These are phyloP conservation scores for Suricata suricatta DNA, from an alignment of 2,113 vertebrate species.

Conservation along the genomic window DNA sequence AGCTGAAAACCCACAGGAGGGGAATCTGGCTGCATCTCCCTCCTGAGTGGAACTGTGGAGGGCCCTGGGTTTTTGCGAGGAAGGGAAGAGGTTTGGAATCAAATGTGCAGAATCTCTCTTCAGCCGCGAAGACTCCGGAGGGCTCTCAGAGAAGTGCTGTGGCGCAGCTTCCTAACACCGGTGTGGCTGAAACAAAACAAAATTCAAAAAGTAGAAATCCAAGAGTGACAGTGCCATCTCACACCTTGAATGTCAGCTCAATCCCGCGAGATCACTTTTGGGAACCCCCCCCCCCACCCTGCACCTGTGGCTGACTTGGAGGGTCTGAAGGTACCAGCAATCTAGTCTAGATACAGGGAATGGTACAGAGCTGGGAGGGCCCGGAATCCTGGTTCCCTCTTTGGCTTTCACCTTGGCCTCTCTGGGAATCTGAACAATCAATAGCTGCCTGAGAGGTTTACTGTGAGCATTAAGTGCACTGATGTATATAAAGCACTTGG, in stretches of 20 bases:
- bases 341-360: not conserved
- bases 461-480: not conserved
- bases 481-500: not conserved
- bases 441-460: not conserved
- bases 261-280: not conserved
- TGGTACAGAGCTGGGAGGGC: not conserved
- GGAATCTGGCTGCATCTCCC: not conserved
- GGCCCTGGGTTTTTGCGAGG: not conserved
- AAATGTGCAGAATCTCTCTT: not conserved
- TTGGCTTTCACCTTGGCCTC: not conserved
- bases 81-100: not conserved
- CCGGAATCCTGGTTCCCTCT: not conserved
- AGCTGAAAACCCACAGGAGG: not conserved
- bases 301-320: rapidly evolving
- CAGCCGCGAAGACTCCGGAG: not conserved
- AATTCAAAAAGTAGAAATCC: not conserved
- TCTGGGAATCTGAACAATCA: not conserved
- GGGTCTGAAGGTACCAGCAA: not conserved
- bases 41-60: not conserved
- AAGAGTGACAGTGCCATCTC: no score
- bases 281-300: not conserved
- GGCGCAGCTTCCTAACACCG: not conserved
- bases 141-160: not conserved
- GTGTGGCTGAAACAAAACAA: not conserved
- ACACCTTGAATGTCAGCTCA: not conserved